A percentile compares a stretch with the other conserved stretches of the same genome.
Evolutionary conservation across 2,797 vertebrate species (phyloP).

Genomic region (Oreochromis grahami): DNA sequence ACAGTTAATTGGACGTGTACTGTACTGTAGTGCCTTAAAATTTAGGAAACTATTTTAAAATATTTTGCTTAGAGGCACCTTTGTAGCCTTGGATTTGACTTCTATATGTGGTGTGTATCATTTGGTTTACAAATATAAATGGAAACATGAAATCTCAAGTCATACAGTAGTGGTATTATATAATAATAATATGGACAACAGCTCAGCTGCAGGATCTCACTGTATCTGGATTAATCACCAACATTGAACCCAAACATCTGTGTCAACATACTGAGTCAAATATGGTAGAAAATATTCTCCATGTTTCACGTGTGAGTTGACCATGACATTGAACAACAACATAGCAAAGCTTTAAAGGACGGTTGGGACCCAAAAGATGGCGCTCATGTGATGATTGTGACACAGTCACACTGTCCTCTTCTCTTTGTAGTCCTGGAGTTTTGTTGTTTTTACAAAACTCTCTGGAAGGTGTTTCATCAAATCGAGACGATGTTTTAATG

Average conservation of each 20-base stretch:
- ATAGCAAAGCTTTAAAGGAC: too few relatives aligned
- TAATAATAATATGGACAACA: not conserved
- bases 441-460: not conserved
- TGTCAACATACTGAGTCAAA: too few relatives aligned
- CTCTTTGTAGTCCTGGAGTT: not conserved
- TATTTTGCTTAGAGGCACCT: not conserved
- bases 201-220: not conserved
- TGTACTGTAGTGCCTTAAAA: not conserved
- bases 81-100: not conserved
- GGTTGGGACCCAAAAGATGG: not conserved
- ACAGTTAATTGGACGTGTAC: not conserved
- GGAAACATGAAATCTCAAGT: not conserved
- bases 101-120: not conserved
- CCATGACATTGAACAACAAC: not conserved
- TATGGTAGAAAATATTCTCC: too few relatives aligned
- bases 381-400: not conserved
- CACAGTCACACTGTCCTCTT: not conserved
- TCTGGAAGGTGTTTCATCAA: conserved; percentile 6
- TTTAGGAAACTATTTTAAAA: not conserved
- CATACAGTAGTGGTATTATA: not conserved
- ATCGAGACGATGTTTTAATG: conserved; percentile 30
- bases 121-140: not conserved
- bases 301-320: not conserved
- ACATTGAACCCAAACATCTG: too few relatives aligned
- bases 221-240: too few relatives aligned